These are phyloP conservation scores for Electrona antarctica DNA, from an alignment of 2,113 vertebrate genomes.

Conservation along the genomic window DNA sequence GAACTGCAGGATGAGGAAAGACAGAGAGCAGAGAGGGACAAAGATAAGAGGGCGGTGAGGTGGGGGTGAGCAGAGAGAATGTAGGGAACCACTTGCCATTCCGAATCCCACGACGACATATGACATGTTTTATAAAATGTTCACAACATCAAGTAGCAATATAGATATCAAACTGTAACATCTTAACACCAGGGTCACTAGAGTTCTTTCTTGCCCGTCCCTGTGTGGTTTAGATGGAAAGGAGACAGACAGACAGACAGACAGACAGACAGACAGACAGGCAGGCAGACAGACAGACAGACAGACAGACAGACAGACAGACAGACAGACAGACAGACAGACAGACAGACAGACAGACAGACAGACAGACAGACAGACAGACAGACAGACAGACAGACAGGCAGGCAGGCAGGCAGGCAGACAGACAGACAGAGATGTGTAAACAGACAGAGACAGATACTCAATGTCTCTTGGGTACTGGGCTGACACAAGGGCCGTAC, in stretches of 20 bases:
- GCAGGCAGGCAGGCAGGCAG: neutral
- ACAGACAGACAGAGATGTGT: neutral
- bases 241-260: neutral
- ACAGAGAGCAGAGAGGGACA: neutral
- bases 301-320: neutral
- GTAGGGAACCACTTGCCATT: too few relatives aligned
- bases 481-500: too few relatives aligned
- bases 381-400: neutral
- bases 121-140: too few relatives aligned
- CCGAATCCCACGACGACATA: too few relatives aligned
- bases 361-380: neutral
- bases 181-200: neutral
- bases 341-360: neutral
- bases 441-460: too few relatives aligned
- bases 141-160: neutral
- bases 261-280: neutral
- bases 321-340: neutral
- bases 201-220: neutral
- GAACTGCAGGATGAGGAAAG: constrained; percentile 1
- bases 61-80: neutral
- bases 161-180: neutral
- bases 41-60: neutral
- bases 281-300: neutral
- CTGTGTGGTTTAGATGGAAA: neutral
- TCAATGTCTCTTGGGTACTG: neutral